Percentiles rank a stretch among this genome's conserved stretches.
phyloP scores from a whole-genome alignment of 2,797 vertebrate species.

The Liparis tanakae region DNA sequence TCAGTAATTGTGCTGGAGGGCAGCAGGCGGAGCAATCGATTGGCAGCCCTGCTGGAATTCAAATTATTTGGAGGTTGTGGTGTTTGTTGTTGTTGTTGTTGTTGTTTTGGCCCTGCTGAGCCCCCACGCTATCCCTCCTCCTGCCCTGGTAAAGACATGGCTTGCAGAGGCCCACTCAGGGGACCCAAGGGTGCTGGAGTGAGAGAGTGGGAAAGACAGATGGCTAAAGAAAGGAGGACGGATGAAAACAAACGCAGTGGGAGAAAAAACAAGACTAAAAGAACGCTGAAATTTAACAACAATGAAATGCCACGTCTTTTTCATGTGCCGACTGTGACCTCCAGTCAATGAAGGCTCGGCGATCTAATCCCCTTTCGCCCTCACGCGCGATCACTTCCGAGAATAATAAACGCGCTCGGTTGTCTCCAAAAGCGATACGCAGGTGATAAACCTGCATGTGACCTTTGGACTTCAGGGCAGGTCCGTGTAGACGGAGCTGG shows the following conservation, averaged over 20 bases:
- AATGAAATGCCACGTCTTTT: slow-evolving; percentile 8
- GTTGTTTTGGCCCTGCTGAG: slow-evolving; percentile 55
- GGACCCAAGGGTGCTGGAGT: slow-evolving; percentile 19
- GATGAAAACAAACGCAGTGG: slow-evolving; percentile 21
- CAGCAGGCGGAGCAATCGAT: slow-evolving; percentile 36
- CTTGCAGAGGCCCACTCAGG: slow-evolving; percentile 47
- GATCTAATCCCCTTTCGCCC: neutral
- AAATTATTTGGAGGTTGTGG: slow-evolving; percentile 59
- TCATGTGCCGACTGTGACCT: neutral
- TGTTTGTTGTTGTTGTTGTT: slow-evolving; percentile 70
- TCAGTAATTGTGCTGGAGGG: slow-evolving; percentile 32
- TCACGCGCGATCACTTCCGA: slow-evolving; percentile 2
- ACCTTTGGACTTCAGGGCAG: slow-evolving; percentile 56
- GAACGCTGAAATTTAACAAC: slow-evolving; percentile 7
- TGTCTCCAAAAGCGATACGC: slow-evolving; percentile 22
- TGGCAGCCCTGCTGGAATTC: slow-evolving; percentile 61
- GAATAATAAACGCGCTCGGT: slow-evolving; percentile 21
- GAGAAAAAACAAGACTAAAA: slow-evolving; percentile 12
- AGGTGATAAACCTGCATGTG: slow-evolving; percentile 42
- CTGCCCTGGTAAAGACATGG: slow-evolving; percentile 38
- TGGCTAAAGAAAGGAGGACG: slow-evolving; percentile 10
- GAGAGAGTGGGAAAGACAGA: slow-evolving; percentile 9
- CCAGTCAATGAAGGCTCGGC: slow-evolving; percentile 17
- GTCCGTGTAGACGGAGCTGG: slow-evolving; percentile 12
- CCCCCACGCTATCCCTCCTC: neutral